A percentile compares a stretch with the other conserved stretches of the same genome.
Evolutionary conservation across 2,113 vertebrate species (phyloP).

Genomic region (Argyrosomus japonicus): DNA sequence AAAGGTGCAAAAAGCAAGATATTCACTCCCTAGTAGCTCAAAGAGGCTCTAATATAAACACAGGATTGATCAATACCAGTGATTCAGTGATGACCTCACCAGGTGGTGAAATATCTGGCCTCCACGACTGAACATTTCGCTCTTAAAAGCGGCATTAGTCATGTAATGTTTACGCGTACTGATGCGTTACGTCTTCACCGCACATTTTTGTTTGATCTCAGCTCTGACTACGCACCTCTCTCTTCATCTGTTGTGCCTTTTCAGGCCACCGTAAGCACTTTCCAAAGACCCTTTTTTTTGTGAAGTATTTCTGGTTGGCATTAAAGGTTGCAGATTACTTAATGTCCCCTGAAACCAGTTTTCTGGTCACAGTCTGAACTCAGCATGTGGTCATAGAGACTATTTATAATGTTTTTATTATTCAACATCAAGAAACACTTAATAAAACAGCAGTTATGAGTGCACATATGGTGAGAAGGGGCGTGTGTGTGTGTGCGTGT

Average conservation of each 20-base stretch:
- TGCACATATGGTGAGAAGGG: slow-evolving; percentile 24
- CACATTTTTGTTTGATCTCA: not conserved
- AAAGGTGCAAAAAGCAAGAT: not conserved
- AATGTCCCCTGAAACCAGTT: slow-evolving; percentile 22
- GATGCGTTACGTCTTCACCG: not conserved
- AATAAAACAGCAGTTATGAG: slow-evolving; percentile 50
- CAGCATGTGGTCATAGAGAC: slow-evolving; percentile 24
- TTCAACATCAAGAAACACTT: slow-evolving; percentile 60
- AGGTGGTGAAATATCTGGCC: not conserved
- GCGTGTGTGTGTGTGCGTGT: not conserved
- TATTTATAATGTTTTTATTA: slow-evolving; percentile 65
- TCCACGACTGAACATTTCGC: not conserved
- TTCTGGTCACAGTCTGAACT: slow-evolving; percentile 34
- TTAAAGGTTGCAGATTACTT: slow-evolving; percentile 6
- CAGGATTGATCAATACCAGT: not conserved
- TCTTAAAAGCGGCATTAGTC: not conserved
- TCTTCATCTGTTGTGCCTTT: not conserved
- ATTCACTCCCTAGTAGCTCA: not conserved
- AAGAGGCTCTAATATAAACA: not conserved
- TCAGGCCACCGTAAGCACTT: not conserved
- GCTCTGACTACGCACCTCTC: not conserved
- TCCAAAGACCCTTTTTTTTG: not conserved
- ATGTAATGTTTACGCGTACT: not conserved
- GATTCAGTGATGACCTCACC: not conserved
- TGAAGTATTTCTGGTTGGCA: not conserved